Base-by-base conservation (phyloP, 2,797 vertebrate genomes). In the Girardinus metallicus region DNA sequence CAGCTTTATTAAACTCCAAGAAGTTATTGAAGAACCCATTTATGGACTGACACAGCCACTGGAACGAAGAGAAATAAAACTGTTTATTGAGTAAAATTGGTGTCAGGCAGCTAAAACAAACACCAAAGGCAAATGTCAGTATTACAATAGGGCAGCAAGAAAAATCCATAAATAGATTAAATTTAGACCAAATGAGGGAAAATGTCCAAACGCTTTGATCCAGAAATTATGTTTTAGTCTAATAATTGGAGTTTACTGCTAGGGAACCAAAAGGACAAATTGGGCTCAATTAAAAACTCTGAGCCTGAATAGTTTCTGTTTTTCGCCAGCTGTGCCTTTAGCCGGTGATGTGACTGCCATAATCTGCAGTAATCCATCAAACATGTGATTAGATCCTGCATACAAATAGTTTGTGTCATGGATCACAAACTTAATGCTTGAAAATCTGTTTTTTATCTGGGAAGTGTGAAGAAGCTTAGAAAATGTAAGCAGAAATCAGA, bases 1-100 rank as follows among this genome's bases (percentile, higher is more conserved):
- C 23, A 43, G 5, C 66, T 21, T 26, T 43, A n/a, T 71, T 15
- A 44, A 71, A 29, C 41, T 41, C 18, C 43, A 15, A 29, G 12
- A 43, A 15, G 31, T 68, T 13, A 26, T 68, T 39, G 21, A 23
- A 0, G 0, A 0, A 47, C 43, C 41, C 53, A 62, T 80, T 5
- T 75, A 46, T 73, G 16, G 29, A 44, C 55, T 29, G 29, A 44
- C 51, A 36, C 21, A 72, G 43, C 73, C 23, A 8, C 51, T 51
- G 36, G 44, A 53, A 4, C 23, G 21, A 75, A 23, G 1, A 36
- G 36, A 41, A 53, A 41, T 49, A 29, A 70, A 18, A 71, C 11
- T 5, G 36, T 41, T 68, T 26, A 41, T 41, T 39, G 18, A 68
- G 64, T 68, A 26, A 68, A 68, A 13, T 26, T n/a, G 68, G 15